phyloP scores from a whole-genome alignment of 2,113 vertebrate species.

The Fulica atra region DNA sequence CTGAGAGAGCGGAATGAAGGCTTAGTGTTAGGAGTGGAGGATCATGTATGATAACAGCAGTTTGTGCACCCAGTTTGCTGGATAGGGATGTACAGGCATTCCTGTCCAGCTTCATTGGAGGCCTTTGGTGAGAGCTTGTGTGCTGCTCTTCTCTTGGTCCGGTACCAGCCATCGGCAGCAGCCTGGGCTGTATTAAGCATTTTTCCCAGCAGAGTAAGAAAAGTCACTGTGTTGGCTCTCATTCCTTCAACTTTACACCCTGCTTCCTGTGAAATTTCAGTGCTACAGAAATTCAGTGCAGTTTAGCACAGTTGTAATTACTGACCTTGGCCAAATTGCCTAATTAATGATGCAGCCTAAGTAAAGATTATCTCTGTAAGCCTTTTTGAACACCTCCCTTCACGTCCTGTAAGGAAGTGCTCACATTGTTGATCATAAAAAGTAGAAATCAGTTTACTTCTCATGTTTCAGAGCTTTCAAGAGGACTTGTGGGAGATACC shows the following conservation, averaged over 20 bases:
- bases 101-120: not conserved
- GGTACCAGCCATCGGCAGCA: not conserved
- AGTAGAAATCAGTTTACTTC: not conserved
- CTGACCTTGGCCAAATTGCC: not conserved
- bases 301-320: not conserved
- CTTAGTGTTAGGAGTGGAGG: not conserved
- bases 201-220: not conserved
- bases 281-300: not conserved
- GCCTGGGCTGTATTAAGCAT: fast-evolving
- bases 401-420: not conserved
- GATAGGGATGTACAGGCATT: not conserved
- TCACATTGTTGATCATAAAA: not conserved
- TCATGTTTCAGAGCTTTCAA: not conserved
- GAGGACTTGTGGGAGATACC: not conserved
- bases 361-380: not conserved
- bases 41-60: not conserved
- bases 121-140: not conserved
- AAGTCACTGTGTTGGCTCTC: not conserved
- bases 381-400: not conserved
- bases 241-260: not conserved
- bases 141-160: not conserved
- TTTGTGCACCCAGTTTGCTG: not conserved
- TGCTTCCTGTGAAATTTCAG: fast-evolving
- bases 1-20: not conserved
- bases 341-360: not conserved